Base-by-base conservation (phyloP, 2,888 invertebrate species). In the Vandiemenella viatica region DNA sequence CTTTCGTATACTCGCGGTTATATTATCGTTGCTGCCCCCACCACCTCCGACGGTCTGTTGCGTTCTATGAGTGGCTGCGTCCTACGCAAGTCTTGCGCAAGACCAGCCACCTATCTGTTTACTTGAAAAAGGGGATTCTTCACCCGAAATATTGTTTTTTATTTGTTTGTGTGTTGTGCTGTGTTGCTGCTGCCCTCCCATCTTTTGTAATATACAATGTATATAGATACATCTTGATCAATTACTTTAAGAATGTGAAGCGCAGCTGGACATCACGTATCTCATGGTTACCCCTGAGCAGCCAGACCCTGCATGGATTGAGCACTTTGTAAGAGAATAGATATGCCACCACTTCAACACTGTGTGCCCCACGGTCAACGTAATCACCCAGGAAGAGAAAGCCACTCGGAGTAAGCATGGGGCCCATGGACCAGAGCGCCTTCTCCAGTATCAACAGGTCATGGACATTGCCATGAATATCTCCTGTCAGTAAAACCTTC, bases 251-350 rank as follows among this genome's bases (percentile, higher is more conserved):
- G 62, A 85, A 85, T 0, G 79, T 76, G 63, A 82, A 83, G 74
- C 77, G 77, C 64, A 75, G 76, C 65, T 85, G 83, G 43, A 84
- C 76, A 53, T 75, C 74, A 50, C 83, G 65, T n/a, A 80, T 74
- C 66, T 85, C 85, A 62, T 85, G 84, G 63, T 85, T 85, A 1
- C 84, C 85, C 44, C 84, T 66, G 16, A 85, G 59, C 50, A 85
- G 62, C 55, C 69, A 69, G 50, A 84, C 71, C 51, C 77, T 79
- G 17, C 65, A 61, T 0, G 83, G 82, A 1, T 76, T 72, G 59
- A 80, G 73, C 43, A 82, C 60, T 64, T 85, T 85, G 58, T 80
- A 77, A 2, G 80, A 74, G 55, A 85, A 71, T 46, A 85, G 65
- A 59, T 83, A 83, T 0, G 79, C 72, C 54, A 83, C 67, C 2